These are phyloP conservation scores for Smutsia temminckii DNA, from an alignment of 2,797 vertebrate species.

Conservation along the genomic window DNA sequence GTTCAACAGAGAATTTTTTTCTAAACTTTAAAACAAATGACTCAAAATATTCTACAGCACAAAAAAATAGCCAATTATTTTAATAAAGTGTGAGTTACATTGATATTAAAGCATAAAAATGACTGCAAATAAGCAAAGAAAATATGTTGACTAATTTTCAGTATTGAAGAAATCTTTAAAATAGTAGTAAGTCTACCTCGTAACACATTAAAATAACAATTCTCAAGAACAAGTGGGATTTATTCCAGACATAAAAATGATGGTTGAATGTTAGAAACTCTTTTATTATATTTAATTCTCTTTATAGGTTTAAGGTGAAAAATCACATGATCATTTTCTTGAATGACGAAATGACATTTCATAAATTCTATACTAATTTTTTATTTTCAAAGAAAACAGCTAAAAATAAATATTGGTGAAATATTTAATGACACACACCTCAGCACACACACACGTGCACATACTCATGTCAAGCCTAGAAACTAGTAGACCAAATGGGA, in stretches of 20 bases:
- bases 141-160: not conserved
- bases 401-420: not conserved
- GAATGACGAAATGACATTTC: not conserved
- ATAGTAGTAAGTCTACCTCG: not conserved
- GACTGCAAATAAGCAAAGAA: not conserved
- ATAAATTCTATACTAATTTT: not conserved
- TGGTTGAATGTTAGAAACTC: not conserved
- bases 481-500: not conserved
- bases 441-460: too few relatives aligned
- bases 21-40: constrained; percentile 25
- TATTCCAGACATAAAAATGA: not conserved
- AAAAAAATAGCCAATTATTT: constrained; percentile 4
- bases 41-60: not conserved
- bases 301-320: not conserved
- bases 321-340: not conserved
- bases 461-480: not conserved
- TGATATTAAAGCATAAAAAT: not conserved
- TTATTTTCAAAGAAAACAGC: not conserved
- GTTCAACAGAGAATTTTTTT: not conserved
- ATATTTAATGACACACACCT: not conserved
- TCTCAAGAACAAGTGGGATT: not conserved
- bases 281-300: not conserved
- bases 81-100: not conserved
- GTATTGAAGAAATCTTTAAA: not conserved
- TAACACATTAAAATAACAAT: not conserved